A percentile compares a stretch with the other conserved stretches of the same genome.
These are phyloP conservation scores for Lepas anatifera DNA, from an alignment of 2,888 invertebrate species.

Conservation along the genomic window DNA sequence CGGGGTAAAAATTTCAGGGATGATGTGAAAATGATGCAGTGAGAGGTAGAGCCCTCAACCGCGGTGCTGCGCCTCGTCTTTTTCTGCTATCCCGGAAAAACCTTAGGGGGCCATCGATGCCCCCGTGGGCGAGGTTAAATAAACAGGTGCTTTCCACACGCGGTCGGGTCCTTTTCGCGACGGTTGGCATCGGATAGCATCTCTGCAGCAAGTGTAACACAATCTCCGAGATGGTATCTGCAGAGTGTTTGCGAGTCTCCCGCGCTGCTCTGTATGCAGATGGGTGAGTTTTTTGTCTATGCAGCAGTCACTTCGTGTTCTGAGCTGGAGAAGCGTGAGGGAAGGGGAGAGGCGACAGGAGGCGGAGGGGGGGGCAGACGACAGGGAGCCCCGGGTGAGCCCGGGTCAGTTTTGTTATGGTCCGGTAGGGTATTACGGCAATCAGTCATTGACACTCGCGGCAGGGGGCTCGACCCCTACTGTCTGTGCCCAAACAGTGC, in stretches of 20 bases:
- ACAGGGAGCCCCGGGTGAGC: background rate
- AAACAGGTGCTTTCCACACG: background rate
- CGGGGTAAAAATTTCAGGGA: no score
- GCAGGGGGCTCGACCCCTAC: background rate
- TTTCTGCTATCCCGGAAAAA: no score
- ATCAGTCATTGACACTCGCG: constrained; percentile 7
- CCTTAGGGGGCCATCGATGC: no score
- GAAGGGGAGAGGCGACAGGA: background rate
- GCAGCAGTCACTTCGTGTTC: background rate
- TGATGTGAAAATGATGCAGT: no score
- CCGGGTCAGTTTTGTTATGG: constrained; percentile 4
- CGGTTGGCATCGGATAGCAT: background rate
- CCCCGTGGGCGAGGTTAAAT: no score
- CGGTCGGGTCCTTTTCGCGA: background rate
- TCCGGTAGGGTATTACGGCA: constrained; percentile 1
- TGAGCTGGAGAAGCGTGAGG: no score
- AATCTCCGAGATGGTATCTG: background rate
- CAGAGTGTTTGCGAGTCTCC: background rate
- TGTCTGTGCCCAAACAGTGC: background rate
- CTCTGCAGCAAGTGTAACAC: background rate
- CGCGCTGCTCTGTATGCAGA: background rate
- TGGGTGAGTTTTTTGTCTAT: background rate
- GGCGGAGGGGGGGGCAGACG: background rate
- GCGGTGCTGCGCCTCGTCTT: no score
- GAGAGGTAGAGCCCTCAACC: no score